Conservation (phyloP, 2,888 invertebrate genomes). For the Eubasilissa splendida region DNA sequence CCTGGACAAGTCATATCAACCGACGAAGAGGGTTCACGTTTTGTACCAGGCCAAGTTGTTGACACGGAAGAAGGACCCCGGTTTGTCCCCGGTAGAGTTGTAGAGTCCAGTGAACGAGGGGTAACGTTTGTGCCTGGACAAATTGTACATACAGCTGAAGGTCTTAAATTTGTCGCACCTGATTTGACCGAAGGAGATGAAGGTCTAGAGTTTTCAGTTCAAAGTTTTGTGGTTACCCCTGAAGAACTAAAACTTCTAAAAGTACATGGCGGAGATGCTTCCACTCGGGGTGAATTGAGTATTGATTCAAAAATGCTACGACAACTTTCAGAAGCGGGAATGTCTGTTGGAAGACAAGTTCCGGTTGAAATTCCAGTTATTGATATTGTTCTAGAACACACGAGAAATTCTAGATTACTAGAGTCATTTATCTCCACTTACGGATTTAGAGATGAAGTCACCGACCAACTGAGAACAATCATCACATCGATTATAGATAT, state of each 20-base stretch:
- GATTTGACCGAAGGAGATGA: slow-evolving; percentile 78
- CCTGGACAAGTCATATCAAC: slow-evolving; percentile 83
- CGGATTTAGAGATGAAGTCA: slow-evolving; percentile 71
- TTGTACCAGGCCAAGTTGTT: slow-evolving; percentile 81
- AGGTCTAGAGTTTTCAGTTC: slow-evolving; percentile 80
- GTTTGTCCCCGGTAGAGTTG: slow-evolving; percentile 82
- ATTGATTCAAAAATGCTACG: slow-evolving; percentile 78
- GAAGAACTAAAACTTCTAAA: slow-evolving; percentile 70
- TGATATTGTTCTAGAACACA: slow-evolving; percentile 72
- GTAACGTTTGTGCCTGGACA: slow-evolving; percentile 86
- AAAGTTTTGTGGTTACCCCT: slow-evolving; percentile 76
- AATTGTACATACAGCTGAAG: slow-evolving; percentile 81
- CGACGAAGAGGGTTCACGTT: slow-evolving; percentile 74
- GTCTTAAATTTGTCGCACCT: slow-evolving; percentile 79
- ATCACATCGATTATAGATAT: slow-evolving; percentile 72
- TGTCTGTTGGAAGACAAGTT: slow-evolving; percentile 78
- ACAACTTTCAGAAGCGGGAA: slow-evolving; percentile 79
- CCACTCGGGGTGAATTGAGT: slow-evolving; percentile 74
- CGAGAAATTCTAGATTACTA: slow-evolving; percentile 69
- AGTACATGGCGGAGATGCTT: slow-evolving; percentile 69
- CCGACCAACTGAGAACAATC: slow-evolving; percentile 71
- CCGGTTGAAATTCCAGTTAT: slow-evolving; percentile 76
- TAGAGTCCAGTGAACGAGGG: slow-evolving; percentile 79
- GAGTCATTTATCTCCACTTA: slow-evolving; percentile 71
- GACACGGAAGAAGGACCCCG: slow-evolving; percentile 80